These are phyloP conservation scores for Theodoxus fluviatilis DNA, from an alignment of 2,888 invertebrate species.

Conservation along the genomic window DNA sequence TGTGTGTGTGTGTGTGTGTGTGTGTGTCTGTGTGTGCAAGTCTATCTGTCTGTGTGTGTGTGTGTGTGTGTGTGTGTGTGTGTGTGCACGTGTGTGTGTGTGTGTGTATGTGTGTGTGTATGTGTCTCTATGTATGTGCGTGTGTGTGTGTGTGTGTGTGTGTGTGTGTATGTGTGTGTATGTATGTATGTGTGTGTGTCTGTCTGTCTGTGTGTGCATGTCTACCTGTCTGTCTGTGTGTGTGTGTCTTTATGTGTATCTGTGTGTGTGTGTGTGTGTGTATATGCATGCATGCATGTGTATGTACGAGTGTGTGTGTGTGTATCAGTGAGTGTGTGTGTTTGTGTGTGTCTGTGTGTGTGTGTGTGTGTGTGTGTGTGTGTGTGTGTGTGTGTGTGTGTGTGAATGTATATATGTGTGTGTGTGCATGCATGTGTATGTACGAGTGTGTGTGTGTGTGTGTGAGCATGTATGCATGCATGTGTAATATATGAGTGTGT, in stretches of 20 bases:
- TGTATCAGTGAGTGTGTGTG: too few species aligned
- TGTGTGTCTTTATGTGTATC: background rate
- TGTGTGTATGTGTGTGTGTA: background rate
- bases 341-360: too few species aligned
- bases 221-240: background rate
- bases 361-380: too few species aligned
- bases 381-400: too few species aligned
- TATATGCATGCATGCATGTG: background rate
- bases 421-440: background rate
- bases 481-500: background rate
- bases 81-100: background rate
- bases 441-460: background rate
- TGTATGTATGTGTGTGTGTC: too few species aligned
- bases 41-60: too few species aligned
- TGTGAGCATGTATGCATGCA: background rate
- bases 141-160: too few species aligned
- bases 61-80: background rate
- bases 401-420: background rate
- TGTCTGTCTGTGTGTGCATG: too few species aligned
- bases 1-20: background rate
- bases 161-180: too few species aligned
- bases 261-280: background rate
- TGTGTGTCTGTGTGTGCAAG: background rate
- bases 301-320: background rate
- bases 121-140: too few species aligned